Evolutionary conservation across 1,140 invertebrate species (phyloP).

Genomic region (Linepithema humile): DNA sequence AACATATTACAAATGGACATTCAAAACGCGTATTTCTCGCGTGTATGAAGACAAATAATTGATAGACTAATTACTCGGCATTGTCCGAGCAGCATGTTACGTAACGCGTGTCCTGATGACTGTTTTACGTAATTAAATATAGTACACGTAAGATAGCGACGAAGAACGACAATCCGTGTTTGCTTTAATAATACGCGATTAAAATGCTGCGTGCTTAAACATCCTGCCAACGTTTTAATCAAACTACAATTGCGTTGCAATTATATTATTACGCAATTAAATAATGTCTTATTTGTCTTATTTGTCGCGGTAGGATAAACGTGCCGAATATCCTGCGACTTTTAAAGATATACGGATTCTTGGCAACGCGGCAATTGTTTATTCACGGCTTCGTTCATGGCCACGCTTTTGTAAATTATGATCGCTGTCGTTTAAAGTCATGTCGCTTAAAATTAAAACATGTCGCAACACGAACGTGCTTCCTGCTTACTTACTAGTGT

Average conservation of each 20-base stretch:
- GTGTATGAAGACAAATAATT: not conserved
- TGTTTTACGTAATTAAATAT: slow-evolving; percentile 44
- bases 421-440: not conserved
- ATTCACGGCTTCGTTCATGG: not conserved
- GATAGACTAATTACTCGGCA: slow-evolving; percentile 9
- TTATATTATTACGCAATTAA: slow-evolving; percentile 11
- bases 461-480: not conserved
- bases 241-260: not conserved
- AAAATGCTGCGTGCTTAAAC: not conserved
- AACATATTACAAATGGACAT: not conserved
- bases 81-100: slow-evolving; percentile 6
- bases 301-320: not conserved
- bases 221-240: not conserved
- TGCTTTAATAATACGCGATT: not conserved
- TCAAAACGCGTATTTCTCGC: not conserved
- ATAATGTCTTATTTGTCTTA: not conserved
- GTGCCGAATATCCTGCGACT: not conserved
- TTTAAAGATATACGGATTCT: not conserved
- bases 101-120: not conserved
- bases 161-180: not conserved
- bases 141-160: not conserved
- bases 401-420: not conserved
- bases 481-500: not conserved
- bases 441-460: not conserved
- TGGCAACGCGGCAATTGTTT: not conserved